phyloP scores from a whole-genome alignment of 2,797 vertebrate genomes.

The Gymnodraco acuticeps region DNA sequence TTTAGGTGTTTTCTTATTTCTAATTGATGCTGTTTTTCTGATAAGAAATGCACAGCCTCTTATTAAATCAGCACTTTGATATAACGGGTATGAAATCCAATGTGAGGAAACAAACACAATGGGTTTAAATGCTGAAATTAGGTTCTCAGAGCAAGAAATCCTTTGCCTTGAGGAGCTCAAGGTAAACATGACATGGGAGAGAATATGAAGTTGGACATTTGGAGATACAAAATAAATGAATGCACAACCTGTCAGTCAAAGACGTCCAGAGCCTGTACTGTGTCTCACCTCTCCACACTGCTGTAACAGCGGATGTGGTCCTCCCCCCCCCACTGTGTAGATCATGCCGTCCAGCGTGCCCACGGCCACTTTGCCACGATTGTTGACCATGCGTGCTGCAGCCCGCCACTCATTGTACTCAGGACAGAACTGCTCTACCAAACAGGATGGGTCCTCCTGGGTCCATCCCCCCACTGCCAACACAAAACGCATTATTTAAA shows the following conservation, averaged over 20 bases:
- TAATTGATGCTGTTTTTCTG: too few relatives aligned
- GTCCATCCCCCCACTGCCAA: conserved; percentile 75
- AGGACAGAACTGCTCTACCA: conserved; percentile 72
- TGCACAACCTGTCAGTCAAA: background rate
- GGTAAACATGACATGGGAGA: background rate
- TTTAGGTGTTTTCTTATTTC: too few relatives aligned
- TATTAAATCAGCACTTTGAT: conserved; percentile 22
- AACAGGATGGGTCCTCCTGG: conserved; percentile 61
- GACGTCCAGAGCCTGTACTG: background rate
- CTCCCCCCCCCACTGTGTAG: conserved; percentile 68
- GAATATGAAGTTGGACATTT: conserved; percentile 2
- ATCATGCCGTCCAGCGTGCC: conserved; percentile 65
- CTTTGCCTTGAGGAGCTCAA: background rate
- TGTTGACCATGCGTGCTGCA: conserved; percentile 66
- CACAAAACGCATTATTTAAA: conserved; percentile 12
- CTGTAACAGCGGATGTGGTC: conserved; percentile 69
- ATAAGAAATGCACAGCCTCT: conserved; percentile 6
- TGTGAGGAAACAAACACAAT: conserved; percentile 27
- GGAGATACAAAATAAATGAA: conserved; percentile 1
- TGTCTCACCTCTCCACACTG: conserved; percentile 75
- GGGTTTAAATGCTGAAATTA: conserved; percentile 18
- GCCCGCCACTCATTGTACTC: conserved; percentile 79
- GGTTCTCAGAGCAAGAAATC: background rate
- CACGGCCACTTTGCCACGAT: conserved; percentile 66
- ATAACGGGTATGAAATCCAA: conserved; percentile 26